Evolutionary conservation across 2,113 vertebrate species (phyloP).

Genomic region (Ctenomys sociabilis): DNA sequence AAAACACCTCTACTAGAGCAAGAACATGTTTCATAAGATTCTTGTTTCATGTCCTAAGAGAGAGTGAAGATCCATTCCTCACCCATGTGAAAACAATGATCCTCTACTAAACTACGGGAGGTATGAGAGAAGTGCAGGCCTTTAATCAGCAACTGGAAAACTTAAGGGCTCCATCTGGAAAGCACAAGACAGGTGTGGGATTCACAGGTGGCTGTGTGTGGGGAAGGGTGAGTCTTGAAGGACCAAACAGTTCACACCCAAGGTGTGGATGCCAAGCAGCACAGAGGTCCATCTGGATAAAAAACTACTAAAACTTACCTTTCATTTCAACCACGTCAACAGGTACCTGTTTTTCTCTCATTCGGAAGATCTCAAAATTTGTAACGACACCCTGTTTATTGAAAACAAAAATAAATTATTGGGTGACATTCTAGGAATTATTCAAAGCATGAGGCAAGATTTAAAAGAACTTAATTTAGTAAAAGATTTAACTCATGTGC

Average conservation of each 20-base stretch:
- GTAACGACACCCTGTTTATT: constrained; percentile 95
- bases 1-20: neutral
- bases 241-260: rapidly evolving
- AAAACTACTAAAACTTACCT: constrained; percentile 84
- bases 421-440: neutral
- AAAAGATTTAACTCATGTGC: too few relatives aligned
- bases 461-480: neutral
- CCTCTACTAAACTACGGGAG: neutral
- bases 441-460: neutral
- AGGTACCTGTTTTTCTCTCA: constrained; percentile 99
- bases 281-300: rapidly evolving
- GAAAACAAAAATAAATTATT: neutral
- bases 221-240: neutral
- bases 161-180: neutral
- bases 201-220: neutral
- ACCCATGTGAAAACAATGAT: neutral
- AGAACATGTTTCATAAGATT: neutral
- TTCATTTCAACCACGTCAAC: constrained; percentile 99
- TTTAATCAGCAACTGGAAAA: neutral
- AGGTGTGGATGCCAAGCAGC: rapidly evolving
- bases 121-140: neutral
- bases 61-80: neutral
- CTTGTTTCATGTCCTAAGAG: neutral
- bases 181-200: rapidly evolving
- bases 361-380: constrained; percentile 99